These are phyloP conservation scores for Linyphia triangularis DNA, from an alignment of 2,888 invertebrate species.

Conservation along the genomic window DNA sequence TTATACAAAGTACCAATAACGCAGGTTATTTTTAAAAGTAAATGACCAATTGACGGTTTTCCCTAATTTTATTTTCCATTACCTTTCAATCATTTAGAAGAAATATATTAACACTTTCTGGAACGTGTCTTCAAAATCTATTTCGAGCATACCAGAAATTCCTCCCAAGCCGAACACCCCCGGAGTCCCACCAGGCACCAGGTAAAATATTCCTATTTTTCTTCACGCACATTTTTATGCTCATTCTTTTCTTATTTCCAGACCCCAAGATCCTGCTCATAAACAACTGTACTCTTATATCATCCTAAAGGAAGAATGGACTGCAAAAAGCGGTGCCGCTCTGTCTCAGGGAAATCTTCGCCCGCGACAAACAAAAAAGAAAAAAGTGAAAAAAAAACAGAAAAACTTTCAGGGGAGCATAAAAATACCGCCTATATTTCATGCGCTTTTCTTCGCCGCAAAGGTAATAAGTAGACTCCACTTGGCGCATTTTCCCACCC, in stretches of 20 bases:
- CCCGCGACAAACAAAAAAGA: neutral
- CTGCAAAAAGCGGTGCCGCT: neutral
- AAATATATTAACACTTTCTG: too few relatives aligned
- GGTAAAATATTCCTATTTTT: neutral
- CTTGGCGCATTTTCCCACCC: neutral
- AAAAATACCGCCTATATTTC: slow-evolving; percentile 47
- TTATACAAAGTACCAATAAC: too few relatives aligned
- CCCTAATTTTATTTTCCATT: too few relatives aligned
- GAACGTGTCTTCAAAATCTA: neutral
- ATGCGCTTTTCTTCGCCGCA: slow-evolving; percentile 20
- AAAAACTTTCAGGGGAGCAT: slow-evolving; percentile 31
- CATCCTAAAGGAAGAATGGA: neutral
- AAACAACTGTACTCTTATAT: neutral
- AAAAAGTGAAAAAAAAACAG: neutral
- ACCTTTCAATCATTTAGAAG: neutral
- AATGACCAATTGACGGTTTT: too few relatives aligned
- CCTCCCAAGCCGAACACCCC: neutral
- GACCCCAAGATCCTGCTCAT: neutral
- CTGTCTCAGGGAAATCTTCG: neutral
- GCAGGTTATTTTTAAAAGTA: too few relatives aligned
- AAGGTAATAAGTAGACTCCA: neutral
- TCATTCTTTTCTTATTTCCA: neutral
- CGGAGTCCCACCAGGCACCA: neutral
- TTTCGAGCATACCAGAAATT: neutral
- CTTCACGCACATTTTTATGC: neutral